Evolutionary conservation across 1,140 invertebrate species (phyloP).

Genomic region (Delia radicum): DNA sequence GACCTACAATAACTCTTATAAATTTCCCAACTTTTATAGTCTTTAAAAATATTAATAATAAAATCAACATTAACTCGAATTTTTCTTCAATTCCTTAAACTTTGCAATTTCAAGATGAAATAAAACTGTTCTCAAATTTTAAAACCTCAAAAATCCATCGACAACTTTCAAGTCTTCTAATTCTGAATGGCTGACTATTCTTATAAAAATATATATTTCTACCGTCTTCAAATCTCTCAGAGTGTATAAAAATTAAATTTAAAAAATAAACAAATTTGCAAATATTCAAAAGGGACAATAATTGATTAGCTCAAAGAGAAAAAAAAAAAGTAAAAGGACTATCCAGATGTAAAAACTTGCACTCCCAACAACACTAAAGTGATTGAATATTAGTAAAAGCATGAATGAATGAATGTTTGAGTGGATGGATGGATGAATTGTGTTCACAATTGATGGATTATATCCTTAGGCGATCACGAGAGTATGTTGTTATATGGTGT

Average conservation of each 20-base stretch:
- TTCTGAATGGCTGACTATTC: too few relatives aligned
- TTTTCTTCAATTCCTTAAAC: too few relatives aligned
- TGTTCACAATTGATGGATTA: constrained; percentile 14
- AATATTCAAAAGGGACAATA: not conserved
- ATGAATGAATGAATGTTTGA: not conserved
- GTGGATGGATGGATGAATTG: not conserved
- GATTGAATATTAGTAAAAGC: not conserved
- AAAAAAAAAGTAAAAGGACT: not conserved
- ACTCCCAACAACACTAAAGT: not conserved
- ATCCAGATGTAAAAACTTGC: not conserved
- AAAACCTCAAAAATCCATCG: too few relatives aligned
- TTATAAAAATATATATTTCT: too few relatives aligned
- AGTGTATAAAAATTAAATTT: not conserved
- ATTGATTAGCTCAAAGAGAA: not conserved
- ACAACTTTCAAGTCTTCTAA: too few relatives aligned
- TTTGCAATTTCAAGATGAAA: too few relatives aligned
- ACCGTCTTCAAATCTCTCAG: not conserved
- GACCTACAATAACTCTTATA: too few relatives aligned
- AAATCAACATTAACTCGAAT: too few relatives aligned
- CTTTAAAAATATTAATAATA: too few relatives aligned
- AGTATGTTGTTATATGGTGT: not conserved
- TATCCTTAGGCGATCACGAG: constrained; percentile 11
- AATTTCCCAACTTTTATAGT: too few relatives aligned
- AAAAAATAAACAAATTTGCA: not conserved
- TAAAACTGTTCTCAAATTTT: too few relatives aligned